Base-by-base conservation (phyloP, 2,888 invertebrate species). In the Chymomyza caudatula region DNA sequence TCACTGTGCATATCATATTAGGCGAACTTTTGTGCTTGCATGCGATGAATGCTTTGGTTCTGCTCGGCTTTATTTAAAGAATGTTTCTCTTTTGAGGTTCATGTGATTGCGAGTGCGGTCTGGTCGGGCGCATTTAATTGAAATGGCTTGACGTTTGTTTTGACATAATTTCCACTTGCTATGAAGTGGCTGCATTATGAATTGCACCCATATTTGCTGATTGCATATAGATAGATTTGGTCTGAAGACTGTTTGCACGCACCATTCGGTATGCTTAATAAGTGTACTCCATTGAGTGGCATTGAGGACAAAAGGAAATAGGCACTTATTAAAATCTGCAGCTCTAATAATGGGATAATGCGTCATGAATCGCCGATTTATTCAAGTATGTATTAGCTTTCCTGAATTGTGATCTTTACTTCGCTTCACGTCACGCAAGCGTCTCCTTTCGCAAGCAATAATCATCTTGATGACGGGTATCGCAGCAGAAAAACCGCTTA, bases 171-270 rank as follows among this genome's bases (percentile, higher is more conserved):
- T 85, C 73, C 70, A 78, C 71, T 78, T 81, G 79, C 66, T 67
- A 55, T 69, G 67, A 71, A 73, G 76, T 69, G 69, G 62, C 69
- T 65, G 64, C 67, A 67, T 69, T 67, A 64, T 72, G 66, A 52
- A 65, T 65, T 44, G 60, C 58, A 68, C 19, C 51, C 82, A 73
- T 82, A 82, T 82, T 82, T 85, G 77, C 79, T 73, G 85, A 82
- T 82, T 82, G 82, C 85, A 85, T 82, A 82, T 82, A 85, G 82
- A 85, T 85, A 72, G 83, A 76, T 79, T 73, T 76, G 70, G n/a
- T 70, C 65, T 63, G 67, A 62, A 73, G 71, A 73, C 59, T 72
- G 73, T 77, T 82, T 79, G 69, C 79, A 13, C n/a, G 56, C 37
- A 4, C 44, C 44, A 17, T 37, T 37, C 29, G 11, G 29, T 2